Base-by-base conservation (phyloP, 2,113 vertebrate genomes). In the Scytalopus superciliaris region DNA sequence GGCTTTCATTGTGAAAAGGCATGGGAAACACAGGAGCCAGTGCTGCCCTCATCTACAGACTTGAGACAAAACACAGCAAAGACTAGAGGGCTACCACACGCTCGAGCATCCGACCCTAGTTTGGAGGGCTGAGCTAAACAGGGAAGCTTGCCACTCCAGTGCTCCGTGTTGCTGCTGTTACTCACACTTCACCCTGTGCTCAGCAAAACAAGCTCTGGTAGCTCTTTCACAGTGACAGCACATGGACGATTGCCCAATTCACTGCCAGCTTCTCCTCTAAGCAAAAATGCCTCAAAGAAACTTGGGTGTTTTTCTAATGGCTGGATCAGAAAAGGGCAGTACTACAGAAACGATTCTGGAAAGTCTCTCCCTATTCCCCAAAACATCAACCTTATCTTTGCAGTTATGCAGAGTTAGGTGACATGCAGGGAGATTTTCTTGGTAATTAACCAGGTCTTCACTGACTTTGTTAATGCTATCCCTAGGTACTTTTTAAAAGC, bases 111-210 rank as follows among this genome's bases (percentile, higher is more conserved):
- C 6, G 11, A 6, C 19, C 31, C 89, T 52, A 68, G 7, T 27
- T 1, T 0, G 0, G 8, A 1, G 1, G 37, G 44, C 56, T 75
- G 52, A 87, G 73, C 7, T 21, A 2, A 92, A 63, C 6, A 24
- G n/a, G 10, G 49, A 49, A 63, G 5, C 25, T 35, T 10, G 24
- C 0, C 6, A 22, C 63, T 24, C 67, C 1, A 84, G 3, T 1
- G 1, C 6, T 31, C 39, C 2, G 0, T 4, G 3, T 14, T 0
- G 0, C 9, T 0, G 0, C 28, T 53, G 59, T 37, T 69, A 17
- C 3, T 53, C 49, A 17, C 62, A 25, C 56, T 35, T 68, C 25
- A 30, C 42, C 57, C 50, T 17, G 11, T 0, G 1, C 62, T 72
- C 44, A 35, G 74, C 17, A 70, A 68, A 84, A 37, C 9, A 72